Conservation (phyloP, 2,888 invertebrate genomes). For the Drosophila neotestacea region DNA sequence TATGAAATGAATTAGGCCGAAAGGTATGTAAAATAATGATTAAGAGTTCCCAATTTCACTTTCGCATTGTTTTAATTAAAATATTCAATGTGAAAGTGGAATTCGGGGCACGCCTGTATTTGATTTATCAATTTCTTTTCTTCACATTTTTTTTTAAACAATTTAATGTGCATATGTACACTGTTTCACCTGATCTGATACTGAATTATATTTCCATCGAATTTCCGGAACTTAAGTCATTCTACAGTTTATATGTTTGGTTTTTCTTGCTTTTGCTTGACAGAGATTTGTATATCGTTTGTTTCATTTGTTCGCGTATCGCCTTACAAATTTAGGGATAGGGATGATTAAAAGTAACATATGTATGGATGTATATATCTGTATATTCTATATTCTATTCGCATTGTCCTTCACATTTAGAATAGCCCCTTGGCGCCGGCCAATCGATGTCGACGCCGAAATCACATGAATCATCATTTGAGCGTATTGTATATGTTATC, state of each 20-base stretch:
- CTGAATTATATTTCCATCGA: conserved; percentile 8
- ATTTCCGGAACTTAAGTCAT: conserved; percentile 23
- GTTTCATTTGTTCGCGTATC: conserved; percentile 32
- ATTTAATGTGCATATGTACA: neutral
- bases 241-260: conserved; percentile 25
- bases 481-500: conserved; percentile 86
- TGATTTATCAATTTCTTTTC: neutral
- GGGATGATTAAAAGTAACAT: conserved; percentile 25
- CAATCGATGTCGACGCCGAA: conserved; percentile 80
- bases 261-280: conserved; percentile 22
- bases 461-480: conserved; percentile 85
- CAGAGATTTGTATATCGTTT: conserved; percentile 21
- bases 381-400: conserved; percentile 38
- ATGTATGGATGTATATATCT: conserved; percentile 13
- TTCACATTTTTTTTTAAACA: conserved; percentile 2
- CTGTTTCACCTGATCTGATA: neutral
- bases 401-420: conserved; percentile 60
- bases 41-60: neutral
- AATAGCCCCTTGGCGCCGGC: conserved; percentile 78
- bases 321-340: conserved; percentile 28
- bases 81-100: neutral
- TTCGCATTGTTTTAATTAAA: neutral
- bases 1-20: conserved; percentile 3
- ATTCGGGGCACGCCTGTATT: neutral
- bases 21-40: neutral